A percentile compares a stretch with the other conserved stretches of the same genome.
These are phyloP conservation scores for Trichoplusia ni DNA, from an alignment of 1,140 invertebrate species.

Conservation along the genomic window DNA sequence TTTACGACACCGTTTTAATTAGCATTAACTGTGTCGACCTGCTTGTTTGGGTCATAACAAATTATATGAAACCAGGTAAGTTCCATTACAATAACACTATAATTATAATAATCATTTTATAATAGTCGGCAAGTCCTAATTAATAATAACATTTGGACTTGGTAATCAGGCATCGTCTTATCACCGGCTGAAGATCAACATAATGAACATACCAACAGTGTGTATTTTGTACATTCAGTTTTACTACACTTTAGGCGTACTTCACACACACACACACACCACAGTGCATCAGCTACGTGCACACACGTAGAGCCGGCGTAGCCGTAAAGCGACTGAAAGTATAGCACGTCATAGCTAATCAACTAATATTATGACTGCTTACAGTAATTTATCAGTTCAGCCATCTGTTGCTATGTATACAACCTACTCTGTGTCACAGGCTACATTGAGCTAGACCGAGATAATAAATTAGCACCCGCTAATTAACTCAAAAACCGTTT, in stretches of 20 bases:
- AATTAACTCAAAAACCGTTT: constrained; percentile 11
- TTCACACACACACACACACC: background rate
- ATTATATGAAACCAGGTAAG: too few species aligned
- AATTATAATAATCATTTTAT: too few species aligned
- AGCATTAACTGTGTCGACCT: too few species aligned
- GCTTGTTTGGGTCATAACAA: too few species aligned
- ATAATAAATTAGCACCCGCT: constrained; percentile 7
- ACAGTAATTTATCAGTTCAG: background rate
- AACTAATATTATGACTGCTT: background rate
- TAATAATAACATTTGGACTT: background rate
- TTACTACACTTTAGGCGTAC: background rate
- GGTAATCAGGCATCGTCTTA: background rate
- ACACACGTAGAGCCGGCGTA: background rate
- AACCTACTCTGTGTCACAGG: background rate
- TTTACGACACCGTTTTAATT: too few species aligned
- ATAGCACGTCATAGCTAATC: background rate
- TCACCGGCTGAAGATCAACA: background rate
- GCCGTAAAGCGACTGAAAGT: background rate
- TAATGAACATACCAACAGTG: background rate
- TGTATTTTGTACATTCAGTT: background rate
- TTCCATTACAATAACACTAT: too few species aligned
- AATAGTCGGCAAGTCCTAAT: background rate
- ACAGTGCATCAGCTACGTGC: background rate
- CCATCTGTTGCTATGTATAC: background rate
- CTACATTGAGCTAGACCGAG: background rate